These are phyloP conservation scores for Lasioglossum morio DNA, from an alignment of 2,888 invertebrate genomes.

Conservation along the genomic window DNA sequence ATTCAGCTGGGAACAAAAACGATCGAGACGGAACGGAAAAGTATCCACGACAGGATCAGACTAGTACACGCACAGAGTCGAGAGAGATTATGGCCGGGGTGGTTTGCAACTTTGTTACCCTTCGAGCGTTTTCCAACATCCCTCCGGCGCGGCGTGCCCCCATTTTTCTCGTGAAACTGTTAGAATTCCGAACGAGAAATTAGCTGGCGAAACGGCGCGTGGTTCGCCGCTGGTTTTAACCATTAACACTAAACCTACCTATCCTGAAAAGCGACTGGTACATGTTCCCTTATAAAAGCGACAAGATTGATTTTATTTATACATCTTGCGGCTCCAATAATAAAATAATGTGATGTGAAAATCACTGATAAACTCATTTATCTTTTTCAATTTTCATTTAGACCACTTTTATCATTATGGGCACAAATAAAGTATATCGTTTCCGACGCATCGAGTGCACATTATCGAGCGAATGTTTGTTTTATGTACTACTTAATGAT, in stretches of 20 bases:
- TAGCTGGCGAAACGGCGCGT: neutral
- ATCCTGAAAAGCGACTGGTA: no score
- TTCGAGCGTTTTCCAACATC: conserved; percentile 3
- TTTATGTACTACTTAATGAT: neutral
- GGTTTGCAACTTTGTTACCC: conserved; percentile 3
- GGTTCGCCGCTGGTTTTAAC: neutral
- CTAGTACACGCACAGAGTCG: neutral
- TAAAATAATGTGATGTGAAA: no score
- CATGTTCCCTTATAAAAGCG: no score
- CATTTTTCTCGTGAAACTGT: neutral
- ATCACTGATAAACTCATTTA: no score
- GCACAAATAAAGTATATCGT: no score
- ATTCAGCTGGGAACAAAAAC: neutral
- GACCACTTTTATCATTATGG: no score
- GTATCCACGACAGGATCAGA: neutral
- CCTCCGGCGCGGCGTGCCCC: neutral
- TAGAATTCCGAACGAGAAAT: neutral
- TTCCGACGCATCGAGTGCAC: no score
- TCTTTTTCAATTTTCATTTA: no score
- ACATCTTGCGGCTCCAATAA: no score
- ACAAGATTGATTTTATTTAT: no score
- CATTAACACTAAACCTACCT: no score
- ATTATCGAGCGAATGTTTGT: no score
- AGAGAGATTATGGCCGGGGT: neutral
- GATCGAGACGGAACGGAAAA: neutral